Percentiles rank a stretch among this genome's conserved stretches.
Conservation (phyloP, 2,888 invertebrate genomes). For the Sminthurinus aureus region DNA sequence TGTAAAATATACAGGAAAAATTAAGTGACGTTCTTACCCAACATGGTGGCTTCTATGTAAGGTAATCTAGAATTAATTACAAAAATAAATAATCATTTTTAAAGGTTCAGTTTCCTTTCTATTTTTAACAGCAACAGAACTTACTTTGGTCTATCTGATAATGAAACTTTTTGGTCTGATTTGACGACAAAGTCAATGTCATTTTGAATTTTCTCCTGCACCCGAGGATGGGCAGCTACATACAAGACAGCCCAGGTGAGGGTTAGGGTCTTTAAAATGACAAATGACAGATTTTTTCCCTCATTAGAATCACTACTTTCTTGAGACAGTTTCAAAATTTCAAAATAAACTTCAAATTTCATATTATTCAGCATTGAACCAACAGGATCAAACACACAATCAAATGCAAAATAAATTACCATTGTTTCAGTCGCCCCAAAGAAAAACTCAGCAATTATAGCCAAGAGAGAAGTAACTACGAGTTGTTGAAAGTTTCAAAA, state of each 20-base stretch:
- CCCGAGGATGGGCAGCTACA: not conserved
- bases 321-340: no score
- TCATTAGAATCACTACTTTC: no score
- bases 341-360: not conserved
- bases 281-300: not conserved
- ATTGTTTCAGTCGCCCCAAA: slow-evolving; percentile 37
- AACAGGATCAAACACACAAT: not conserved
- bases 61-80: slow-evolving; percentile 29
- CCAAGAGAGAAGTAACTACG: slow-evolving; percentile 25
- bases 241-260: slow-evolving; percentile 38
- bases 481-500: no score
- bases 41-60: slow-evolving; percentile 32
- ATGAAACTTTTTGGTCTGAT: not conserved
- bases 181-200: slow-evolving; percentile 32
- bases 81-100: not conserved
- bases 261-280: slow-evolving; percentile 13
- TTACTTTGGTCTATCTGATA: slow-evolving; percentile 18
- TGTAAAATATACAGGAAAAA: no score
- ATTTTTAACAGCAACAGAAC: not conserved
- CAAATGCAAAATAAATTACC: not conserved
- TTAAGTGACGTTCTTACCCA: not conserved
- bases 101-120: not conserved
- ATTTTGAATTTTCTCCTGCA: slow-evolving; percentile 33
- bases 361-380: not conserved
- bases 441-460: slow-evolving; percentile 32